Evolutionary conservation across 2,797 vertebrate genomes (phyloP).

Genomic region (Sebastes taczanowskii): DNA sequence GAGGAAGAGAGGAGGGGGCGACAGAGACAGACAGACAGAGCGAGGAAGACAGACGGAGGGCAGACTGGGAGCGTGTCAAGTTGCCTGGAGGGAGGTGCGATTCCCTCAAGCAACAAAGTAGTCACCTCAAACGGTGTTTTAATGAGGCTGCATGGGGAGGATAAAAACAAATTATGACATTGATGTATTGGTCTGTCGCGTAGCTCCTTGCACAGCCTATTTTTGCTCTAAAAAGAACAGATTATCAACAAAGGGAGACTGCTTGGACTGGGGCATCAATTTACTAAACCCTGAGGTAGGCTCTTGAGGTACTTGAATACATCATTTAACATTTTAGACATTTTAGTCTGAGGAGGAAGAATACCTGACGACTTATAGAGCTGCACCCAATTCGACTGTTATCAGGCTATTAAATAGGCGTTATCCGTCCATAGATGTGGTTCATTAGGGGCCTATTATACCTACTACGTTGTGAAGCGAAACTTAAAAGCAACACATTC

Average conservation of each 20-base stretch:
- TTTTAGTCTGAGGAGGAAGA: not conserved
- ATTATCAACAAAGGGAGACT: constrained; percentile 48
- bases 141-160: constrained; percentile 71
- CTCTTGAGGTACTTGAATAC: constrained; percentile 18
- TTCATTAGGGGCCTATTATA: no score
- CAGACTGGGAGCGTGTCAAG: constrained; percentile 60
- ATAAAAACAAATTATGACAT: constrained; percentile 72
- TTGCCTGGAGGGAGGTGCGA: constrained; percentile 61
- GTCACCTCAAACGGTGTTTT: constrained; percentile 74
- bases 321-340: constrained; percentile 8
- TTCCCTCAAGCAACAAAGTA: constrained; percentile 65
- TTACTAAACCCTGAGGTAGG: constrained; percentile 6
- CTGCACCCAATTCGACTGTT: no score
- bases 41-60: constrained; percentile 42
- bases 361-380: not conserved
- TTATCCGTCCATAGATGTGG: no score
- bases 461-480: no score
- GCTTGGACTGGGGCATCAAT: constrained; percentile 22
- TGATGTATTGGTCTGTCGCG: constrained; percentile 68
- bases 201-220: constrained; percentile 26
- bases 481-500: no score
- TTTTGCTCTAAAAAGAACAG: constrained; percentile 29
- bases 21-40: constrained; percentile 16
- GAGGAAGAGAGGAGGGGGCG: not conserved
- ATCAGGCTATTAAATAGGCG: no score